phyloP scores from a whole-genome alignment of 2,888 invertebrate genomes.

The Galerucella nymphaeae region DNA sequence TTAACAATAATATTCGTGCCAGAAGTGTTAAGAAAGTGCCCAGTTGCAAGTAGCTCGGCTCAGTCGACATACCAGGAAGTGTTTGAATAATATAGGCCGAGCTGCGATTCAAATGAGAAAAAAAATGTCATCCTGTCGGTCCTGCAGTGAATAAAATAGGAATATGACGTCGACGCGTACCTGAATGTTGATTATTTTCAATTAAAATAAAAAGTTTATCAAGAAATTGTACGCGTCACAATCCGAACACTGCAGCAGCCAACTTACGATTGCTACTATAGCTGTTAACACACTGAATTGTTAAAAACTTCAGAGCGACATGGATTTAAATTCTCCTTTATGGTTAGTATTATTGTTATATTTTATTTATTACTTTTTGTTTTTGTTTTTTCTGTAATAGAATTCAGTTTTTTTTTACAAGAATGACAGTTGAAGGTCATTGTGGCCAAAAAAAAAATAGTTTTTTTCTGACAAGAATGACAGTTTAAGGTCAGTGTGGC shows the following conservation, averaged over 20 bases:
- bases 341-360: constrained; percentile 55
- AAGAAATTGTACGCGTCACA: constrained; percentile 46
- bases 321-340: constrained; percentile 50
- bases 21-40: constrained; percentile 11
- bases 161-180: constrained; percentile 36
- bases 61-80: constrained; percentile 11
- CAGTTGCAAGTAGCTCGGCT: constrained; percentile 41
- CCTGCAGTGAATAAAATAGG: constrained; percentile 53
- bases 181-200: constrained; percentile 17
- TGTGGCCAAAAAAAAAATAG: too few species aligned
- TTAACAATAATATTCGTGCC: neutral
- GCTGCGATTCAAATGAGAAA: constrained; percentile 48
- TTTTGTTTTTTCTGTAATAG: too few species aligned
- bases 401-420: too few species aligned
- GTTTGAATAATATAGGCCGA: constrained; percentile 42
- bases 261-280: constrained; percentile 56
- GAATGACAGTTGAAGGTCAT: too few species aligned
- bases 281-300: constrained; percentile 48
- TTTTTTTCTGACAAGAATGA: too few species aligned
- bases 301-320: constrained; percentile 49
- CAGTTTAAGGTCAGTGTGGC: too few species aligned
- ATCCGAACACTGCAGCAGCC: constrained; percentile 57
- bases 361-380: constrained; percentile 30
- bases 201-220: constrained; percentile 28
- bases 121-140: constrained; percentile 60